Conservation (phyloP, 2,113 vertebrate genomes). For the Pollimyrus isidori region DNA sequence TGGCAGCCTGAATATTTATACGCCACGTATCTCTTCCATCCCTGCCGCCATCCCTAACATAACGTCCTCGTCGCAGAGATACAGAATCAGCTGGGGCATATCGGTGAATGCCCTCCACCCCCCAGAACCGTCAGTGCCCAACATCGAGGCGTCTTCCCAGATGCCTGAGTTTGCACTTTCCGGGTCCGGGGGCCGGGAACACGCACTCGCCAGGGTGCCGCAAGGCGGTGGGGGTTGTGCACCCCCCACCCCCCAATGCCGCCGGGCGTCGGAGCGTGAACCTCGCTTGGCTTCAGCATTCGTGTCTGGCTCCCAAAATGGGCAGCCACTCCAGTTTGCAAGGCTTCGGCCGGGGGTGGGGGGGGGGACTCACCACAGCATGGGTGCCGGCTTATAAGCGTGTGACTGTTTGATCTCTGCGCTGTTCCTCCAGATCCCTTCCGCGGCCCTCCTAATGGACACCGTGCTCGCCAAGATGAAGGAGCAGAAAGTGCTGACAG, state of each 20-base stretch:
- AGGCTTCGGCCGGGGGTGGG: neutral
- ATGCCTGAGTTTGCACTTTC: neutral
- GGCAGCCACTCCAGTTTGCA: neutral
- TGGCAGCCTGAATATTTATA: conserved; percentile 46
- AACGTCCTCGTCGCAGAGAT: conserved; percentile 43
- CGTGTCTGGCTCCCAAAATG: neutral
- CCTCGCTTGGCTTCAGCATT: neutral
- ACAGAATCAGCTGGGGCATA: conserved; percentile 27
- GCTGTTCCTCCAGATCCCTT: conserved; percentile 75
- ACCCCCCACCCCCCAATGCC: neutral
- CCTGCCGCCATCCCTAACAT: conserved; percentile 38
- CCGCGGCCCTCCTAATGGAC: conserved; percentile 77
- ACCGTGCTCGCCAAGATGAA: conserved; percentile 80
- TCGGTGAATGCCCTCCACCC: conserved; percentile 1
- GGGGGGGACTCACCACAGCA: neutral
- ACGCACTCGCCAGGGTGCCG: conserved; percentile 17
- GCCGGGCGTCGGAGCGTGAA: neutral
- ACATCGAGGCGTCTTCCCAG: neutral
- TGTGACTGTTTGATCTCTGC: conserved; percentile 28
- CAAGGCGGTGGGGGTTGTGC: neutral
- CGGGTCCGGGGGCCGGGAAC: neutral
- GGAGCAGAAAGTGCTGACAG: conserved; percentile 79
- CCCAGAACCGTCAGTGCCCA: neutral
- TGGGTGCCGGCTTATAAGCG: neutral
- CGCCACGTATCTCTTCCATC: conserved; percentile 46